Evolutionary conservation across 1,140 invertebrate species (phyloP), one percentile per base, ranked within the genome.

Genomic region (Tetragnatha versicolor): DNA sequence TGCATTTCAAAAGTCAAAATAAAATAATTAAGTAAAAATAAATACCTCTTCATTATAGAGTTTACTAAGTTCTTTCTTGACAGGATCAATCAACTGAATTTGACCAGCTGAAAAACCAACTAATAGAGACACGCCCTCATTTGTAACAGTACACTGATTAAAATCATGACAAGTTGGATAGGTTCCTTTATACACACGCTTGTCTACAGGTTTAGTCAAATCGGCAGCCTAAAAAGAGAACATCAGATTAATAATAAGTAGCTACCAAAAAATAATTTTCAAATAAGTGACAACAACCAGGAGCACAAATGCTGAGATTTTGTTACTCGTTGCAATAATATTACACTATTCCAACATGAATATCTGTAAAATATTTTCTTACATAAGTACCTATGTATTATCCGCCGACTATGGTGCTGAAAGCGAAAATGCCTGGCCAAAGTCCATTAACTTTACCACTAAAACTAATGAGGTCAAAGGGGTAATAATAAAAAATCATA

Each of bases 101-200:
- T 91, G 96, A 79, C 98, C 98, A 53, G 95, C 97, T 84, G 95
- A 96, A 88, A 99, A 99, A 53, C 98, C 97, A 83, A 99, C 94
- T 81, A 99, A 87, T 75, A 99, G 88, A 47, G 90, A 92, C 55
- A 95, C 92, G 85, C 91, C 84, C 61, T 97, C 94, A 55, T 88
- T 87, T 58, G 91, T 92, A 65, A 94, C 92, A 70, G 93, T 92
- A 73, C 91, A 89, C 79, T 91, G 89, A 89, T 98, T 99, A 86
- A 99, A 98, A 89, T 99, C 97, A 88, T 99, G 98, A 87, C 97
- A 99, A 29, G 97, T 99, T 63, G 97, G 97, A 88, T 95, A 98
- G 81, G 96, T 98, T 83, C 96, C 96, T 89, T 99, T 99, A 86
- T 99, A 99, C 83, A 97, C 91, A 86, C 98, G 93, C 85, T 98